Conservation (phyloP, 2,113 vertebrate species). For the Arvicanthis niloticus region DNA sequence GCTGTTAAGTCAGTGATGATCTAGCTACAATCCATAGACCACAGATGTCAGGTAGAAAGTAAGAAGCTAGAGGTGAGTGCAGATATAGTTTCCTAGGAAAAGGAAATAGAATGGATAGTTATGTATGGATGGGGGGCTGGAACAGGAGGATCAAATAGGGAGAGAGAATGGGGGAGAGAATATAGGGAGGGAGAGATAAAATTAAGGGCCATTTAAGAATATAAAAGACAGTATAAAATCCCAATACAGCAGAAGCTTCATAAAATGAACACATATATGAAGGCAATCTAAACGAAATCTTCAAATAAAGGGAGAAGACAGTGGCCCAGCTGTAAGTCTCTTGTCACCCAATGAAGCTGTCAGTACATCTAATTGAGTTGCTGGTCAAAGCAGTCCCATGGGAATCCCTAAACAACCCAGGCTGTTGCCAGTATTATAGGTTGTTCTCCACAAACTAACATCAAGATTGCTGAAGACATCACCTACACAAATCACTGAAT, state of each 20-base stretch:
- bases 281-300: not conserved
- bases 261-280: not conserved
- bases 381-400: not conserved
- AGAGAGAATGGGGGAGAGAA: rapidly evolving
- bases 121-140: not conserved
- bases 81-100: not conserved
- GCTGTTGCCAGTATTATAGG: not conserved
- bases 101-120: not conserved
- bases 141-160: not conserved
- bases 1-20: not conserved
- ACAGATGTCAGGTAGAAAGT: not conserved
- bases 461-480: not conserved
- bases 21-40: not conserved
- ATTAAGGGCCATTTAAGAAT: not conserved
- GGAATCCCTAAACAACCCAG: not conserved
- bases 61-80: not conserved
- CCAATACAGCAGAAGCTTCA: not conserved
- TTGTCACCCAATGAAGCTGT: not conserved
- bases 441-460: not conserved
- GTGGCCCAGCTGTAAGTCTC: not conserved
- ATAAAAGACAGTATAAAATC: not conserved
- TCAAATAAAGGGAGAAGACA: not conserved
- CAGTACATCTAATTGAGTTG: not conserved
- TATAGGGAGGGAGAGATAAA: not conserved
- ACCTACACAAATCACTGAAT: not conserved